Conservation (phyloP, 2,113 vertebrate species). For the Dicrurus megarhynchus region DNA sequence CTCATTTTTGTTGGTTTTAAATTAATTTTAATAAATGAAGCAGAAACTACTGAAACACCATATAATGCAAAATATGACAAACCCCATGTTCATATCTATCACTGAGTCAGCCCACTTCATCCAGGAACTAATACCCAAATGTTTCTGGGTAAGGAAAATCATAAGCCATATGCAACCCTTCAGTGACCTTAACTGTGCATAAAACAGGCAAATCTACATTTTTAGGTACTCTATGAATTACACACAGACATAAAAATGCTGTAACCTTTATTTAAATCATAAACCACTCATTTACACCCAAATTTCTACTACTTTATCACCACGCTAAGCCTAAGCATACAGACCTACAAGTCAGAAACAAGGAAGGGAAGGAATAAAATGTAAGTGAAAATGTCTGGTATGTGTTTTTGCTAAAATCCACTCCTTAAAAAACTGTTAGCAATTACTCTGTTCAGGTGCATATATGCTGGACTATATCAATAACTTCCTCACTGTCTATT, state of each 20-base stretch:
- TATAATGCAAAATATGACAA: background rate
- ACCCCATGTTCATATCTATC: background rate
- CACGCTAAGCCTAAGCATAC: background rate
- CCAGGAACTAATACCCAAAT: background rate
- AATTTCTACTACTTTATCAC: background rate
- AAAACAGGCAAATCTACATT: slow-evolving; percentile 11
- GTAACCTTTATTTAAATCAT: background rate
- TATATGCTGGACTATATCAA: background rate
- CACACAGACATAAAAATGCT: background rate
- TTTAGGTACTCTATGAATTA: background rate
- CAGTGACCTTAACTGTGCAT: background rate
- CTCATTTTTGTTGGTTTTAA: background rate
- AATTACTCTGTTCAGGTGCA: background rate
- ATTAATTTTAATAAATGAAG: background rate
- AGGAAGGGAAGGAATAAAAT: background rate
- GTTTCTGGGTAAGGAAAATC: background rate
- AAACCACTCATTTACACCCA: background rate
- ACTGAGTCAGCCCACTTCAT: background rate
- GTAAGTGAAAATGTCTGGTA: background rate
- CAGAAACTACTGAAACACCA: background rate
- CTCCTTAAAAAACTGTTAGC: background rate
- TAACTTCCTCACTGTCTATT: background rate
- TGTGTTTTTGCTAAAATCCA: background rate
- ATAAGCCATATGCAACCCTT: background rate
- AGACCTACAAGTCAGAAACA: background rate